These are phyloP conservation scores for Operophtera brumata DNA, from an alignment of 2,888 invertebrate genomes.

Conservation along the genomic window DNA sequence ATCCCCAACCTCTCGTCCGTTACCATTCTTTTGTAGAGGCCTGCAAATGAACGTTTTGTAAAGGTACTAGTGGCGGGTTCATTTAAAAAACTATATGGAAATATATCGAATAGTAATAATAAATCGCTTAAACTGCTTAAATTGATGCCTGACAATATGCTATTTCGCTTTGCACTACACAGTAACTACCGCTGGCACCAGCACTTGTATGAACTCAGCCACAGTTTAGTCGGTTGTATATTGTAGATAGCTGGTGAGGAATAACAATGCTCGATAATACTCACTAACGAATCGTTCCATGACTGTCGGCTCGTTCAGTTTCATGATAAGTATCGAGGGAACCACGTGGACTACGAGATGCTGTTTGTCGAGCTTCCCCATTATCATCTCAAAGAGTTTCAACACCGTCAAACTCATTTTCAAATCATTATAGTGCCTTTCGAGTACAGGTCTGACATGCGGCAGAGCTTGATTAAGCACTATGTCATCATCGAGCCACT, in stretches of 20 bases:
- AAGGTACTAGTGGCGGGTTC: neutral
- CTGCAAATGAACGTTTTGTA: slow-evolving; percentile 76
- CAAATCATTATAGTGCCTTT: slow-evolving; percentile 88
- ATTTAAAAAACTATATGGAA: neutral
- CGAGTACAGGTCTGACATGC: slow-evolving; percentile 86
- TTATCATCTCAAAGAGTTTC: slow-evolving; percentile 88
- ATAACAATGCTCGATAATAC: slow-evolving; percentile 66
- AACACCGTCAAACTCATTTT: slow-evolving; percentile 87
- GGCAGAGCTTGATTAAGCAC: slow-evolving; percentile 12
- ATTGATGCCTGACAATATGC: neutral
- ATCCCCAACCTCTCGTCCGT: slow-evolving; percentile 94
- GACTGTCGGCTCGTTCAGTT: slow-evolving; percentile 93
- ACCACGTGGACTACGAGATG: slow-evolving; percentile 95
- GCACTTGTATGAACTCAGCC: too few species aligned
- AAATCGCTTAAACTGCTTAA: neutral
- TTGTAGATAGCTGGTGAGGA: neutral
- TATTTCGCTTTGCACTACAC: neutral
- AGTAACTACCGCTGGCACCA: too few species aligned
- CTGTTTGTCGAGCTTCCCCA: slow-evolving; percentile 91
- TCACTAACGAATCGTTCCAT: slow-evolving; percentile 95
- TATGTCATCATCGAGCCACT: slow-evolving; percentile 17
- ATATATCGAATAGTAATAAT: neutral
- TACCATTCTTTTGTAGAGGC: slow-evolving; percentile 94
- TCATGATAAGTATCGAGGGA: slow-evolving; percentile 92
- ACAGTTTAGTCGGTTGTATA: neutral